Base-by-base conservation (phyloP, 2,113 vertebrate genomes). In the Pollimyrus isidori region DNA sequence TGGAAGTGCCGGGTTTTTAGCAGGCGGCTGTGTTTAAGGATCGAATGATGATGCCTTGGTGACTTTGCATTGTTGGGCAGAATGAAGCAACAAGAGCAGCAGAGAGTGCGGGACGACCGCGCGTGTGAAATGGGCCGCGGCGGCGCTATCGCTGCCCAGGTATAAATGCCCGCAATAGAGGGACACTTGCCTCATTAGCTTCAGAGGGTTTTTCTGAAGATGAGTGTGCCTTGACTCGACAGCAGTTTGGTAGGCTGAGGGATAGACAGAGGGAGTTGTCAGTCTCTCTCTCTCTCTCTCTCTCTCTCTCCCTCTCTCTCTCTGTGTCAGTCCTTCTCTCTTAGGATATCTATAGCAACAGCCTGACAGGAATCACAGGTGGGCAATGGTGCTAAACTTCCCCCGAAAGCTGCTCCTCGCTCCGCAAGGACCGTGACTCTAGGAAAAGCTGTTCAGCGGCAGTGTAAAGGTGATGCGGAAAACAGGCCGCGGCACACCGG, bases 321-420 rank as follows among this genome's bases (percentile, higher is more conserved):
- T 91, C 62, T 26, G n/a, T 26, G n/a, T 30, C 91, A 87, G 91
- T 93, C 53, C 90, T 53, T 88, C 90, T 90, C 52, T 76, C 84
- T 46, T 87, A 89, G 90, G 93, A 93, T 96, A 95, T 95, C 94
- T 95, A 95, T 95, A 95, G 95, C 94, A 94, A 94, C 93, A 92
- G 92, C 91, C 92, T 93, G 93, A 93, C 94, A 95, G 92, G 92
- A 94, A 93, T 91, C 89, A 93, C 92, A 93, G 94, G 92, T 94
- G 92, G 94, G 95, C 90, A 94, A 95, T 92, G 91, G 93, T 92
- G 93, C 92, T 92, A 95, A 93, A 90, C 92, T 91, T 87, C 90
- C 49, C 90, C 58, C 50, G 17, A 65, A 56, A 76, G 62, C 30
- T 10, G 10, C n/a, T 53, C 11, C 23, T 87, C 26, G 3, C 19